Base-by-base conservation (phyloP, 2,113 vertebrate species). In the Equus przewalskii region DNA sequence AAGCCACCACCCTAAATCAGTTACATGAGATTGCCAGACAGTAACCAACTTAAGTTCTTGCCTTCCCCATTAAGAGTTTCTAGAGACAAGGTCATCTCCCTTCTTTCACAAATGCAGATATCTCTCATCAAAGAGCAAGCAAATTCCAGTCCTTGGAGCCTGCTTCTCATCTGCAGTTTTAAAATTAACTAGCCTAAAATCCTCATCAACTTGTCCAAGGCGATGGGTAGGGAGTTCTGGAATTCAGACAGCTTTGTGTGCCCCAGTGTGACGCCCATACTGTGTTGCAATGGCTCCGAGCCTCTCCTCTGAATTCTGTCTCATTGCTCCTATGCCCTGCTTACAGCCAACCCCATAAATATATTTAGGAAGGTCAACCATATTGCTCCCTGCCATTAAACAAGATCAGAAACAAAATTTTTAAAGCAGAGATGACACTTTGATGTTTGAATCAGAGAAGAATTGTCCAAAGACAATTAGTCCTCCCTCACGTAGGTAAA, bases 201-300 rank as follows among this genome's bases (percentile, higher is more conserved):
- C 36, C 36, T 41, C 36, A 41, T 41, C 36, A 41, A 41, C 36
- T 80, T 44, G 28, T 72, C 72, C 0, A 2, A 51, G 76, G 60
- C 28, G 0, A 3, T 19, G 22, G 41, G 13, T 8, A 14, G 10
- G 28, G 33, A 46, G 70, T 9, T 0, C 30, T 21, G 7, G 36
- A 1, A 62, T 26, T 51, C 33, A 30, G 2, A 64, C 9, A 33
- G 69, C 56, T 24, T 81, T 1, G 1, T 7, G 16, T 21, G 51
- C 33, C 33, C 30, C 44, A 26, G 11, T 16, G 4, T 11, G 13
- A 49, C 44, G 44, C 14, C 41, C 6, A 0, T 4, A 4, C 28
- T 72, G 11, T 26, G 16, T 82, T 76, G 44, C 19, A 0, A 0
- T 6, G 41, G 19, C 67, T 82, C 36, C 1, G 16, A 24, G 28